phyloP scores from a whole-genome alignment of 2,888 invertebrate genomes.

The Troides oblongomaculatus region DNA sequence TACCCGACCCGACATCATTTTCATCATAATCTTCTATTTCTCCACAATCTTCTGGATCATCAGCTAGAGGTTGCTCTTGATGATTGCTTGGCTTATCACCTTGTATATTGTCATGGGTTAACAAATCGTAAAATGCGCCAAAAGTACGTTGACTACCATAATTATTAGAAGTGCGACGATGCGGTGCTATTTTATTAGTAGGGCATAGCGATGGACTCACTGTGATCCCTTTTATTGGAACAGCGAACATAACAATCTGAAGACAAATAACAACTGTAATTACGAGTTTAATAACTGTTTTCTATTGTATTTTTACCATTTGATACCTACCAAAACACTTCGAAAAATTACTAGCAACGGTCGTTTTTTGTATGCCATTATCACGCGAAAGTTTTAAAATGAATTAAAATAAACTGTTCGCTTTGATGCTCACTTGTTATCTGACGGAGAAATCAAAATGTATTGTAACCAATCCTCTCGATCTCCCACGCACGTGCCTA shows the following conservation, averaged over 20 bases:
- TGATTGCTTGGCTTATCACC: slow-evolving; percentile 43
- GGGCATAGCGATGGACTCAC: slow-evolving; percentile 63
- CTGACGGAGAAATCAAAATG: slow-evolving; percentile 50
- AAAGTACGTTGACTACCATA: slow-evolving; percentile 53
- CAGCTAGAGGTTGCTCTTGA: slow-evolving; percentile 60
- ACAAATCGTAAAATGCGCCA: slow-evolving; percentile 55
- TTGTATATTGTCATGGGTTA: slow-evolving; percentile 44
- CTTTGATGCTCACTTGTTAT: slow-evolving; percentile 47
- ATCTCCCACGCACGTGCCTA: slow-evolving; percentile 60
- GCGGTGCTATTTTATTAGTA: slow-evolving; percentile 72
- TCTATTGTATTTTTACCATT: slow-evolving; percentile 10
- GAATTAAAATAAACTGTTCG: slow-evolving; percentile 39
- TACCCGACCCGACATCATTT: slow-evolving; percentile 66
- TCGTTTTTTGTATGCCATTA: slow-evolving; percentile 21
- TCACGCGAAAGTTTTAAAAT: slow-evolving; percentile 15
- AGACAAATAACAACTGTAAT: slow-evolving; percentile 37
- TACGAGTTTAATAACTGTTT: slow-evolving; percentile 10
- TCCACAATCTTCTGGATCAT: slow-evolving; percentile 65
- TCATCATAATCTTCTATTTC: slow-evolving; percentile 74
- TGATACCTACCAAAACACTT: slow-evolving; percentile 30
- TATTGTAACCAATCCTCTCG: slow-evolving; percentile 51
- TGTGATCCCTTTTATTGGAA: slow-evolving; percentile 52
- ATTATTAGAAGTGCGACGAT: slow-evolving; percentile 46
- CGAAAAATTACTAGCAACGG: slow-evolving; percentile 8
- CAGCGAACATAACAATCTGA: slow-evolving; percentile 39